These are phyloP conservation scores for Petrocephalus schoutedeni DNA, from an alignment of 2,797 vertebrate species.

Conservation along the genomic window DNA sequence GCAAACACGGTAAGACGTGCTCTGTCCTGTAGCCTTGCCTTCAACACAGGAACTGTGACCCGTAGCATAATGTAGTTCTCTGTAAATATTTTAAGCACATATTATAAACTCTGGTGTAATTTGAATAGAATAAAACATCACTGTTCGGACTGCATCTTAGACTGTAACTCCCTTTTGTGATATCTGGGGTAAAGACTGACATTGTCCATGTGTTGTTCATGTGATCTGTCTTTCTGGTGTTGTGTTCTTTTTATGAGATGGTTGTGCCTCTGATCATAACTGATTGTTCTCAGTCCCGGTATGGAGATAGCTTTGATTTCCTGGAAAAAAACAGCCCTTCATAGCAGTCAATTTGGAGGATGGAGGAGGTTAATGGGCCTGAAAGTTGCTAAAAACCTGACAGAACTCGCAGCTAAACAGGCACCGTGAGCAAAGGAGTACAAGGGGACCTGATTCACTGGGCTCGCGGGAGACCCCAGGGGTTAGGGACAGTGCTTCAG, in stretches of 20 bases:
- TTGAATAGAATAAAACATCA: conserved; percentile 55
- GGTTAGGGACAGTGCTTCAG: background rate
- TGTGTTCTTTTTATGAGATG: background rate
- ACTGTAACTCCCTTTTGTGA: background rate
- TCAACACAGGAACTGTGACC: conserved; percentile 44
- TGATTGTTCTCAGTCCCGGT: background rate
- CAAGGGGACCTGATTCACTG: background rate
- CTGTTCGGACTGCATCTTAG: conserved; percentile 32
- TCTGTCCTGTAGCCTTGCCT: conserved; percentile 36
- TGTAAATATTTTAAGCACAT: conserved; percentile 54
- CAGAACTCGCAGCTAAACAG: background rate
- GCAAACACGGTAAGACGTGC: background rate
- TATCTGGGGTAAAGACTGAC: background rate
- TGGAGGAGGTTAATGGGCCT: background rate
- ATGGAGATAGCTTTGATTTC: background rate
- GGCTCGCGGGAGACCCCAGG: background rate
- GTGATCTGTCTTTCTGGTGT: background rate
- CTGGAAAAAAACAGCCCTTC: background rate
- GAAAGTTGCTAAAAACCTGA: background rate
- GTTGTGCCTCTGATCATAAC: background rate
- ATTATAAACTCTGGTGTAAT: conserved; percentile 49
- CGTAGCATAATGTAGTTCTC: conserved; percentile 43
- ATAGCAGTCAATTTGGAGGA: background rate
- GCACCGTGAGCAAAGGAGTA: background rate
- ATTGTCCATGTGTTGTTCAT: background rate